Evolutionary conservation across 2,888 invertebrate species (phyloP), one percentile per base, ranked within the genome.

Genomic region (Electrophaes corylata): DNA sequence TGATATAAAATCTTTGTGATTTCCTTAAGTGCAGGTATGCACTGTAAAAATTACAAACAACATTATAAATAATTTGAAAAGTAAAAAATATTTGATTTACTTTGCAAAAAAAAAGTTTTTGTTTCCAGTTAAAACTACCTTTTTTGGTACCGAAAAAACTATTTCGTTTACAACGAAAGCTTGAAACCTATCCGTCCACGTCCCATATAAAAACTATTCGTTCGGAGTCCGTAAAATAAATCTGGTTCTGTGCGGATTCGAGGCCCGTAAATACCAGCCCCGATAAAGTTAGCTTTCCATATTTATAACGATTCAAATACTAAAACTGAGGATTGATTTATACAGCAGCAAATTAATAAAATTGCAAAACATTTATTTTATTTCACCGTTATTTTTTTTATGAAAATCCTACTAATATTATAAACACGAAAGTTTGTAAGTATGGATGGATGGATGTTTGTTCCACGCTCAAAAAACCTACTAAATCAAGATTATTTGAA

Each of bases 201-300:
- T 61, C 54, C 47, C 40, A 50, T 60, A 44, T 39, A 65, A 62
- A 61, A 58, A 57, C 45, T 58, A 58, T 53, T 46, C 54, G 61
- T 41, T 40, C 44, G 41, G 18, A 45, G 48, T 57, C 33, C 40
- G 62, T 60, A 58, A 64, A 70, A 61, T 60, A 64, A 67, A 67
- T 67, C 62, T 64, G 65, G 53, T 52, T 59, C 53, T 35, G 31
- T 40, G 46, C 57, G 49, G 57, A 62, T 60, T 50, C 54, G 43
- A 37, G 49, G 12, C 19, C 46, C 46, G 35, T 57, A 48, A 57
- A 57, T 52, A 57, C 33, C 26, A 37, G 19, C 35, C 39, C 47
- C 53, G 57, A 57, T 63, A 60, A 61, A 64, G 49, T 53, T 37
- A 59, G 50, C 48, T 52, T 37, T 39, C 53, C 50, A 62, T 58